Evolutionary conservation across 2,113 vertebrate genomes (phyloP).

Genomic region (Alethe diademata): DNA sequence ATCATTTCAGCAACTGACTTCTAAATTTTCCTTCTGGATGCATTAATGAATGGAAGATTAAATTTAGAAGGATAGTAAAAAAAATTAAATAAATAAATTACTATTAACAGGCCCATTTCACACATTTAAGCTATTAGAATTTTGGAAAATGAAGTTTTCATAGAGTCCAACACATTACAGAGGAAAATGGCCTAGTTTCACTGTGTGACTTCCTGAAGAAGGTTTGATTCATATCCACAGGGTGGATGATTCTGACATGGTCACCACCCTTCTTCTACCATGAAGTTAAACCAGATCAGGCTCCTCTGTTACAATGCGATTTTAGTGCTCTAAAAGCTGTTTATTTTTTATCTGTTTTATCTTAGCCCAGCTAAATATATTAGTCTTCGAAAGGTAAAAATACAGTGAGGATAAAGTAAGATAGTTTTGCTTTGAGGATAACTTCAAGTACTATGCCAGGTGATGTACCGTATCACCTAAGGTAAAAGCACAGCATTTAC

Average conservation of each 20-base stretch:
- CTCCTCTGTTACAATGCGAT: not conserved
- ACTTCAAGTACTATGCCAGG: not conserved
- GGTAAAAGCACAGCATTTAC: slow-evolving; percentile 18
- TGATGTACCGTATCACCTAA: not conserved
- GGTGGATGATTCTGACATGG: not conserved
- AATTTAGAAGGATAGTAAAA: not conserved
- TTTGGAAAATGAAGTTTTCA: not conserved
- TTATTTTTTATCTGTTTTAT: slow-evolving; percentile 12
- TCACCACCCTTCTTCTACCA: not conserved
- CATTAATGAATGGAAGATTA: not conserved
- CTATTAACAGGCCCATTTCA: not conserved
- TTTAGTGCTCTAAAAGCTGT: not conserved
- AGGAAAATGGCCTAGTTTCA: not conserved
- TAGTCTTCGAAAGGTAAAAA: not conserved
- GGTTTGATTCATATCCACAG: not conserved
- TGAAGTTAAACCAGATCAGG: not conserved
- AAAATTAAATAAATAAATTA: accelerated
- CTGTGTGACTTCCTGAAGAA: not conserved
- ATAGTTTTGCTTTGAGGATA: slow-evolving; percentile 1
- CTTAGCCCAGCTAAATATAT: not conserved
- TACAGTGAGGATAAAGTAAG: not conserved
- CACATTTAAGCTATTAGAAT: not conserved
- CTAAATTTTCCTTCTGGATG: not conserved
- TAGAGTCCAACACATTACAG: not conserved
- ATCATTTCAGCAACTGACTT: not conserved